A percentile compares a stretch with the other conserved stretches of the same genome.
These are phyloP conservation scores for Orestias chungarensis DNA, from an alignment of 2,797 vertebrate species.

Conservation along the genomic window DNA sequence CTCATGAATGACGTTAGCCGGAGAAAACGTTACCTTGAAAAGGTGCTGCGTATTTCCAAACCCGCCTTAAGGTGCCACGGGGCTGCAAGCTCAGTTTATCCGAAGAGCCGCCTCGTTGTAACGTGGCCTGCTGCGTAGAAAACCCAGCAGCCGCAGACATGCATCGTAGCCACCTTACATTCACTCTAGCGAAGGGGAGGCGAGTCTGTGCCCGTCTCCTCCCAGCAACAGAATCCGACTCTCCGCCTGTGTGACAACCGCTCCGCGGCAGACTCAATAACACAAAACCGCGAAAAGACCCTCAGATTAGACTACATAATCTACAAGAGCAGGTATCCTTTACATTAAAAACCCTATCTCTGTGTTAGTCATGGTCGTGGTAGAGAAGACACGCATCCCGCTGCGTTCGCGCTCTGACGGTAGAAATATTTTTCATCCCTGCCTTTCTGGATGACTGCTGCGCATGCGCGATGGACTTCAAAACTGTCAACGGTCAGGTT, in stretches of 20 bases:
- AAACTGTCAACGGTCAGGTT: conserved; percentile 12
- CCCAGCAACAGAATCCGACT: conserved; percentile 73
- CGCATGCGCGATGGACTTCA: conserved; percentile 69
- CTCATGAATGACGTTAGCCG: conserved; percentile 58
- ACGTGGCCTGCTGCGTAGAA: conserved; percentile 47
- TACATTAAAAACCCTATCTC: conserved; percentile 23
- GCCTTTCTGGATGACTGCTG: conserved; percentile 23
- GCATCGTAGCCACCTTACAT: conserved; percentile 73
- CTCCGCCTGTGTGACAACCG: conserved; percentile 69
- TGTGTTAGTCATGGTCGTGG: conserved; percentile 33
- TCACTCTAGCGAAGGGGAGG: conserved; percentile 60
- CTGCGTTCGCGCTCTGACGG: conserved; percentile 62
- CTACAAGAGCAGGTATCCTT: background rate
- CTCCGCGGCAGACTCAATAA: conserved; percentile 42
- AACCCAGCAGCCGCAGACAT: conserved; percentile 54
- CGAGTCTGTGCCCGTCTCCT: conserved; percentile 69
- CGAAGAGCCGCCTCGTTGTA: conserved; percentile 46
- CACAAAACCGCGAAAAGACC: background rate
- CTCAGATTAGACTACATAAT: background rate
- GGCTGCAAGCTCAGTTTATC: conserved; percentile 39
- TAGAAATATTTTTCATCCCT: conserved; percentile 56
- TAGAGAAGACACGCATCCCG: conserved; percentile 17
- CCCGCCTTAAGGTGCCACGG: conserved; percentile 39
- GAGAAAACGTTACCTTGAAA: conserved; percentile 72
- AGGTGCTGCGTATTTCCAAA: conserved; percentile 55